A percentile compares a stretch with the other conserved stretches of the same genome.
phyloP scores from a whole-genome alignment of 1,140 invertebrate genomes.

The Cecropterus lyciades region DNA sequence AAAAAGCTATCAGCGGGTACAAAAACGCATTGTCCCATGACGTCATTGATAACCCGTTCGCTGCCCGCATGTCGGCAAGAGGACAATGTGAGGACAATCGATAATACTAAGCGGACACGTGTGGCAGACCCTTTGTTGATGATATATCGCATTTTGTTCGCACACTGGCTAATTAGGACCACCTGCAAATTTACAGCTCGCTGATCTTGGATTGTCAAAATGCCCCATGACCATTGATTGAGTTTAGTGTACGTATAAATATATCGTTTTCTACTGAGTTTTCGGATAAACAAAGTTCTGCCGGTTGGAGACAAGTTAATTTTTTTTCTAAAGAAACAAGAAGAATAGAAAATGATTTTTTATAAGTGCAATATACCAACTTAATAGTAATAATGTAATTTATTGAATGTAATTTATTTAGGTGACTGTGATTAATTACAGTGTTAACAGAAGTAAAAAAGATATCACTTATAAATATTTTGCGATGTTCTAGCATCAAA shows the following conservation, averaged over 20 bases:
- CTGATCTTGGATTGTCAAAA: conserved; percentile 7
- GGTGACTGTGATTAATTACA: too few relatives aligned
- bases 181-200: conserved; percentile 27
- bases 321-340: too few relatives aligned
- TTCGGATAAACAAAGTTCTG: too few relatives aligned
- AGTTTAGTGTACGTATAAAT: not conserved
- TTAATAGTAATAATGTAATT: too few relatives aligned
- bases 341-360: too few relatives aligned
- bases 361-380: too few relatives aligned
- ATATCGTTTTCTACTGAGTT: too few relatives aligned
- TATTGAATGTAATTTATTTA: too few relatives aligned
- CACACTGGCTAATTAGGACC: conserved; percentile 31
- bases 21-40: conserved; percentile 65
- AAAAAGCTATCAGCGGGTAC: conserved; percentile 32
- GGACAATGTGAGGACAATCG: conserved; percentile 68
- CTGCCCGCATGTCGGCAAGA: conserved; percentile 61
- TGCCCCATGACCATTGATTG: not conserved
- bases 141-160: conserved; percentile 40
- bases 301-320: too few relatives aligned
- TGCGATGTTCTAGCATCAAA: too few relatives aligned
- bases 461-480: too few relatives aligned
- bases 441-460: too few relatives aligned
- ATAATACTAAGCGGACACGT: conserved; percentile 69
- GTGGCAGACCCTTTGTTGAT: conserved; percentile 53
- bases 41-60: conserved; percentile 61